phyloP scores from a whole-genome alignment of 1,140 invertebrate species.

The Micrasema longulum region DNA sequence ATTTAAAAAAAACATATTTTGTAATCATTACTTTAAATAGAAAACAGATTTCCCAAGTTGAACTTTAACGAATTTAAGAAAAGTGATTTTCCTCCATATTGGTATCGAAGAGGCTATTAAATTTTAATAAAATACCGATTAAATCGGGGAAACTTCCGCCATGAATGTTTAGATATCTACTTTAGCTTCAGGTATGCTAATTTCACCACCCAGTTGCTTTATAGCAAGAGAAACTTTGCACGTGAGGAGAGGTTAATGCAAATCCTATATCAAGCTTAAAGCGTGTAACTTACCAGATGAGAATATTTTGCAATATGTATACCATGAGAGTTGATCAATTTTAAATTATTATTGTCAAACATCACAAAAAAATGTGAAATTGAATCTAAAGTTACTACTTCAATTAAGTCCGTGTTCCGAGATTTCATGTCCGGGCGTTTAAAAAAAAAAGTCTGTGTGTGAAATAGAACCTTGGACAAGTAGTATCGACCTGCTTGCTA shows the following conservation, averaged over 20 bases:
- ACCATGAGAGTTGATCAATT: neutral
- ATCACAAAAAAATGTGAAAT: neutral
- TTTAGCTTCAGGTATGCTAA: constrained; percentile 27
- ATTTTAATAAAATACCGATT: constrained; percentile 19
- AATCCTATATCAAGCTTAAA: constrained; percentile 18
- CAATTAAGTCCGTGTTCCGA: too few species aligned
- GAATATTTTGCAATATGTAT: neutral
- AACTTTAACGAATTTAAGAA: neutral
- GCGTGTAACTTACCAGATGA: neutral
- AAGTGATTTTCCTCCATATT: neutral
- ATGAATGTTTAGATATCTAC: constrained; percentile 15
- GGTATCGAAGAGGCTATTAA: neutral
- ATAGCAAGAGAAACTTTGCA: constrained; percentile 30
- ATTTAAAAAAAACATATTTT: neutral
- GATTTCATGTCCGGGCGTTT: too few species aligned
- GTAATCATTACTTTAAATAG: neutral
- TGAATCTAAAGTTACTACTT: neutral
- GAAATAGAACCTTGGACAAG: too few species aligned
- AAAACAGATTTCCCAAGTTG: neutral
- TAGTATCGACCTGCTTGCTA: too few species aligned
- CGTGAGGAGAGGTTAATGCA: constrained; percentile 28
- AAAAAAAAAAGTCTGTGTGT: too few species aligned
- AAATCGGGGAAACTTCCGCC: constrained; percentile 1
- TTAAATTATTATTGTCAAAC: neutral
- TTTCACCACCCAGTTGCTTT: constrained; percentile 24